Conservation (phyloP, 2,888 invertebrate genomes). For the Heliconius sara region DNA sequence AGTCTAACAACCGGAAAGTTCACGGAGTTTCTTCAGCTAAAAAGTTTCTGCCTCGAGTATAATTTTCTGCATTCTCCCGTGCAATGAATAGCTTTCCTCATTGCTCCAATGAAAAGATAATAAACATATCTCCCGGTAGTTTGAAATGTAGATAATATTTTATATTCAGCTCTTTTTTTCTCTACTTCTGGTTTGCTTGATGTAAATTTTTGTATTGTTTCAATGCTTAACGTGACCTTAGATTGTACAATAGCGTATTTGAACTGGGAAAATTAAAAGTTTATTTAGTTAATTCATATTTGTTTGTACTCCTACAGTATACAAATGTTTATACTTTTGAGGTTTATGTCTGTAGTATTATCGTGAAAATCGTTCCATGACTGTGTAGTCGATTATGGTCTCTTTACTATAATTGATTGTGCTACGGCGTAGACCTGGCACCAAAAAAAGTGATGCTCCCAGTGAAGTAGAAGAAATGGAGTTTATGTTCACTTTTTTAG, state of each 20-base stretch:
- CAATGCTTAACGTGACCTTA: background rate
- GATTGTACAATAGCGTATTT: background rate
- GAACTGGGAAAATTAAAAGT: background rate
- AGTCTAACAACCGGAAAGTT: conserved; percentile 26
- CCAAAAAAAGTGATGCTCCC: too few relatives aligned
- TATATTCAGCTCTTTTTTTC: conserved; percentile 12
- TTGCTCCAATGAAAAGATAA: conserved; percentile 28
- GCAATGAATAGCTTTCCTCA: conserved; percentile 22
- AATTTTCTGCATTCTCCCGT: conserved; percentile 22
- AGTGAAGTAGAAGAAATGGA: too few relatives aligned
- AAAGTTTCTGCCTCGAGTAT: conserved; percentile 21
- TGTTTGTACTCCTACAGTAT: too few relatives aligned
- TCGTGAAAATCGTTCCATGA: too few relatives aligned
- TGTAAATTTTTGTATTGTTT: conserved; percentile 9
- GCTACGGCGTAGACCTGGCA: too few relatives aligned
- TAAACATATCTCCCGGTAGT: conserved; percentile 24
- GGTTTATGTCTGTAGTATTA: too few relatives aligned
- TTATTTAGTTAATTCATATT: too few relatives aligned
- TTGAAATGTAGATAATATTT: conserved; percentile 18
- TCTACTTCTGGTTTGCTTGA: background rate
- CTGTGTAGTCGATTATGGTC: too few relatives aligned
- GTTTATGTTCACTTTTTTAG: too few relatives aligned
- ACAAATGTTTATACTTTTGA: too few relatives aligned
- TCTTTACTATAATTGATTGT: too few relatives aligned
- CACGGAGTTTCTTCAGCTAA: conserved; percentile 18